These are phyloP conservation scores for Myotis findleyi DNA, from an alignment of 2,797 vertebrate species.

Conservation along the genomic window DNA sequence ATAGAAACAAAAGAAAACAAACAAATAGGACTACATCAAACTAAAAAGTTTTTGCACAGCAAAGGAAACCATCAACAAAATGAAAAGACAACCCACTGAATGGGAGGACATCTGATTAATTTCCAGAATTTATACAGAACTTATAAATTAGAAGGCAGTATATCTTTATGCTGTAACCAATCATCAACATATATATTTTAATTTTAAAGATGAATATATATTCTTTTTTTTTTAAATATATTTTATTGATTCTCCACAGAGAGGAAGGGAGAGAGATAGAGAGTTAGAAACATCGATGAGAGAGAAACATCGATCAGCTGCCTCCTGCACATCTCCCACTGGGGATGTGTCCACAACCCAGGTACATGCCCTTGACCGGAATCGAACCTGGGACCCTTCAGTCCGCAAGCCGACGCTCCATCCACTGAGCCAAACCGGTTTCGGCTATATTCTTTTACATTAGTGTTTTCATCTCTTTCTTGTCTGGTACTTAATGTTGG, in stretches of 20 bases:
- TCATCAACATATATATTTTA: not conserved
- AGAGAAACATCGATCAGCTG: no score
- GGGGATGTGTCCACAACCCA: no score
- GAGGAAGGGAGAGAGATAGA: no score
- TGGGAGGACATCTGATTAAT: not conserved
- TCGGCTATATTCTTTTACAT: not conserved
- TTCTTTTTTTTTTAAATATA: not conserved
- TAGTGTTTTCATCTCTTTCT: not conserved
- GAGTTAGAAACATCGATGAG: no score
- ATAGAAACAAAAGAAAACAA: not conserved
- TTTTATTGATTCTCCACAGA: no score
- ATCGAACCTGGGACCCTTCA: no score
- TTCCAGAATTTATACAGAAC: not conserved
- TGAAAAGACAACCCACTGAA: not conserved
- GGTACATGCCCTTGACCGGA: no score
- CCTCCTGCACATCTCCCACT: no score
- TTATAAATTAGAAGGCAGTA: not conserved
- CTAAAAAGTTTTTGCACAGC: not conserved
- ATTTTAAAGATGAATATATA: not conserved
- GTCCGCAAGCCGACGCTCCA: no score
- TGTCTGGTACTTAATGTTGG: not conserved
- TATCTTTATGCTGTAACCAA: not conserved
- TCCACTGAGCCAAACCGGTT: no score
- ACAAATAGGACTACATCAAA: not conserved
- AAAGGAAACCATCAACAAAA: not conserved